Evolutionary conservation across 2,888 invertebrate genomes (phyloP).

Genomic region (Branchellion lobata): DNA sequence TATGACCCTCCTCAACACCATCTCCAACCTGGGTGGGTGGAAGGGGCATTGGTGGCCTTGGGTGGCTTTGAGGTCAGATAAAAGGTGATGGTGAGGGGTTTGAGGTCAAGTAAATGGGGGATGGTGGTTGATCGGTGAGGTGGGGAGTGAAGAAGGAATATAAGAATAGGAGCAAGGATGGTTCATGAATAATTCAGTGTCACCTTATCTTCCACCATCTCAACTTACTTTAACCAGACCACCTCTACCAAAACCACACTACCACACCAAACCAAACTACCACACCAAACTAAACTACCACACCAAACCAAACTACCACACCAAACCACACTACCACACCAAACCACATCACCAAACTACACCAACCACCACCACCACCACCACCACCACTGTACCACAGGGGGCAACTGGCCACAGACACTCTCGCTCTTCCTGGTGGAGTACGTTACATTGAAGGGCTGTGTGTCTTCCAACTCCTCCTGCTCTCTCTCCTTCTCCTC

Average conservation of each 20-base stretch:
- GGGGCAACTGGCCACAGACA: slow-evolving; percentile 93
- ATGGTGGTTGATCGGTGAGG: too few species aligned
- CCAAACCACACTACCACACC: too few species aligned
- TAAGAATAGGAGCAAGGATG: too few species aligned
- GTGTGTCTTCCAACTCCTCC: slow-evolving; percentile 65
- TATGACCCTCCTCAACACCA: slow-evolving; percentile 95
- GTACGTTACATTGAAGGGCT: slow-evolving; percentile 77
- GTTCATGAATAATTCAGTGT: too few species aligned
- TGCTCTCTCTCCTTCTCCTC: slow-evolving; percentile 16
- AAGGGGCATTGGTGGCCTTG: not conserved
- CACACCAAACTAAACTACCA: too few species aligned
- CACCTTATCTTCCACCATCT: too few species aligned
- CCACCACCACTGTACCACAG: slow-evolving; percentile 52
- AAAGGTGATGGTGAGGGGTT: not conserved
- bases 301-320: too few species aligned
- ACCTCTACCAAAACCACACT: too few species aligned
- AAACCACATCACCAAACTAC: too few species aligned
- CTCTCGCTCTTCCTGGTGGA: slow-evolving; percentile 88
- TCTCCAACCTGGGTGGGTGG: slow-evolving; percentile 81
- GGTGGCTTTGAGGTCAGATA: not conserved
- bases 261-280: too few species aligned
- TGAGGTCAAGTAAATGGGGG: not conserved
- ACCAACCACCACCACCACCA: slow-evolving; percentile 44
- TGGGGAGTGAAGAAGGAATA: too few species aligned
- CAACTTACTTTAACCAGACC: too few species aligned